Evolutionary conservation across 2,888 invertebrate genomes (phyloP).

Genomic region (Agrotis puta): DNA sequence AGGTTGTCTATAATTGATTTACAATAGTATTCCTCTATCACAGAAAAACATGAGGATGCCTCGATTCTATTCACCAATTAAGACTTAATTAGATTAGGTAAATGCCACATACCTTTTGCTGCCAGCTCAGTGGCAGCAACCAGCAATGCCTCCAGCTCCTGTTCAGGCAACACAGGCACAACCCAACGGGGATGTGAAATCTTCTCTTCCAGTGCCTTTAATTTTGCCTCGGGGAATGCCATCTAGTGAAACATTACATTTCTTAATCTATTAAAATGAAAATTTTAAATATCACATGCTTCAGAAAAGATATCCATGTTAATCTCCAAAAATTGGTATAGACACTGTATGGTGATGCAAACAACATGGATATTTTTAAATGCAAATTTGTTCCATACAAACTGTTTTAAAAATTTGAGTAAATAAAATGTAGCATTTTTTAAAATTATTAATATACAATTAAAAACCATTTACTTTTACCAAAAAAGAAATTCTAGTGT

Average conservation of each 20-base stretch:
- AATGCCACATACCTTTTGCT: constrained; percentile 92
- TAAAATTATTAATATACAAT: not conserved
- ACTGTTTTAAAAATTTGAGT: too few species aligned
- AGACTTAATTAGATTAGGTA: constrained; percentile 10
- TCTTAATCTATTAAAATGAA: not conserved
- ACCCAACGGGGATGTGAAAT: constrained; percentile 99
- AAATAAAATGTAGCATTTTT: too few species aligned
- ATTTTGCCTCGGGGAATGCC: constrained; percentile 96
- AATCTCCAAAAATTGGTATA: too few species aligned
- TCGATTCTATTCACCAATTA: constrained; percentile 3
- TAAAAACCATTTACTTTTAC: not conserved
- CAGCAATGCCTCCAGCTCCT: constrained; percentile 97
- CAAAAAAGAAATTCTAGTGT: not conserved
- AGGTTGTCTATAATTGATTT: too few species aligned
- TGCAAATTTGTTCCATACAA: too few species aligned
- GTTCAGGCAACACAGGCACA: constrained; percentile 98
- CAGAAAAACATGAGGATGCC: not conserved
- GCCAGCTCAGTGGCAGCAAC: constrained; percentile 97
- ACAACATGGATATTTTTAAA: not conserved
- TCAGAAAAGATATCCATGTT: not conserved
- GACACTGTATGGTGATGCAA: too few species aligned
- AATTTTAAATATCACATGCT: not conserved
- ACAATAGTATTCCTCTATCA: not conserved
- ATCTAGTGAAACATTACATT: constrained; percentile 73
- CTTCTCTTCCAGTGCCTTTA: constrained; percentile 98